Evolutionary conservation across 1,140 invertebrate species (phyloP).

Genomic region (Drosophila saltans): DNA sequence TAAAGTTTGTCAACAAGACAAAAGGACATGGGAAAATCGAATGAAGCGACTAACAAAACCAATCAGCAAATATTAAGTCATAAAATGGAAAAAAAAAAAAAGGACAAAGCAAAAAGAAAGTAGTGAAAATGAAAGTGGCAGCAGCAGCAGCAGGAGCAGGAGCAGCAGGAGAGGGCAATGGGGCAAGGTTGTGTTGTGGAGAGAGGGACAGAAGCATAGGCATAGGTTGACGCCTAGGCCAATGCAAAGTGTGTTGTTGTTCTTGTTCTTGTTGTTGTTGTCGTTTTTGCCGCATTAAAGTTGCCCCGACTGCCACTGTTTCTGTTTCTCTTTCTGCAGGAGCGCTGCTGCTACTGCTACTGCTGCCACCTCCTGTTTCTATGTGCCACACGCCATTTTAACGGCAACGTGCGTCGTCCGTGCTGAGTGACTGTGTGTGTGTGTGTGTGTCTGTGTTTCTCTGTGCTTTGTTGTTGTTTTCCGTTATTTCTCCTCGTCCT

Average conservation of each 20-base stretch:
- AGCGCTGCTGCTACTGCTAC: slow-evolving; percentile 7
- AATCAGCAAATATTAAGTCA: slow-evolving; percentile 41
- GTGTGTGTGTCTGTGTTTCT: slow-evolving; percentile 24
- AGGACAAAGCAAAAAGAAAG: slow-evolving; percentile 38
- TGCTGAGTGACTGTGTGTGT: slow-evolving; percentile 8
- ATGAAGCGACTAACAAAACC: slow-evolving; percentile 27
- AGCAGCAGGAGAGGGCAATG: not conserved
- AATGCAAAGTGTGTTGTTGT: slow-evolving; percentile 18
- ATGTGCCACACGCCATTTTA: slow-evolving; percentile 38
- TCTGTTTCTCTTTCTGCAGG: slow-evolving; percentile 1
- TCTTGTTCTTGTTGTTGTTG: not conserved
- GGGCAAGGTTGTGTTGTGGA: not conserved
- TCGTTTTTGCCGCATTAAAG: slow-evolving; percentile 10
- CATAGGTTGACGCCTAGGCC: slow-evolving; percentile 16
- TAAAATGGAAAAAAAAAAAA: slow-evolving; percentile 14
- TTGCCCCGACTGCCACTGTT: slow-evolving; percentile 3
- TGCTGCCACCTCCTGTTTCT: slow-evolving; percentile 12
- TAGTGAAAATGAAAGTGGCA: no score
- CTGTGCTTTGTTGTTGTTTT: slow-evolving; percentile 47
- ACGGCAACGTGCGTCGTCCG: slow-evolving; percentile 44
- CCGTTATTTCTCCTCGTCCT: slow-evolving; percentile 26
- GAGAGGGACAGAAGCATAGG: not conserved
- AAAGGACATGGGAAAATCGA: not conserved
- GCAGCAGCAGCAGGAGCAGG: not conserved
- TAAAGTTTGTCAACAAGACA: slow-evolving; percentile 9